These are phyloP conservation scores for Nothoprocta pentlandii DNA, from an alignment of 2,113 vertebrate genomes.

Conservation along the genomic window DNA sequence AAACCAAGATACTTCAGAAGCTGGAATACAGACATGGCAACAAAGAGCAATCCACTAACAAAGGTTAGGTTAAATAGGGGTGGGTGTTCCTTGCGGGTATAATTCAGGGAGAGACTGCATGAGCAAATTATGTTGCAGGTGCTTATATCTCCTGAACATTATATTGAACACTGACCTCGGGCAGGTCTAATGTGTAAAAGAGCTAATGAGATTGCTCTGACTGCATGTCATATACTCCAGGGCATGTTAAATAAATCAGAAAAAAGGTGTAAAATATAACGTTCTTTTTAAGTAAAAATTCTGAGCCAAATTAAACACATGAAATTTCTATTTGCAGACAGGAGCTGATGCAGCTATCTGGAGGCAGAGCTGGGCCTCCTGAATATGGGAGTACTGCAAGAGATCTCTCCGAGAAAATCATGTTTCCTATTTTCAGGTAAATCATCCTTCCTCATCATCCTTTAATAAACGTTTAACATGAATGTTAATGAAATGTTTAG, in stretches of 20 bases:
- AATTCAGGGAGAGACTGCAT: neutral
- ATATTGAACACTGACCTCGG: neutral
- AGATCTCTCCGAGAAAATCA: neutral
- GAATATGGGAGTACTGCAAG: neutral
- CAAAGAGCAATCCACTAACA: neutral
- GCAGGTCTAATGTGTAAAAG: constrained; percentile 9
- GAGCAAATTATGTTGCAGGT: neutral
- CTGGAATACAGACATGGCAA: neutral
- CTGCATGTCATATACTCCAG: neutral
- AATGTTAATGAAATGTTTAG: neutral
- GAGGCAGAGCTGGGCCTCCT: neutral
- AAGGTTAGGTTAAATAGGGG: neutral
- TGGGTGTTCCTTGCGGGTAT: fast-evolving
- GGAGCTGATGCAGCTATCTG: neutral
- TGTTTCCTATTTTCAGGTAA: fast-evolving
- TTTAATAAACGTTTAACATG: neutral
- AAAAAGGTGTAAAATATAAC: constrained; percentile 3
- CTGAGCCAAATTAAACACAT: neutral
- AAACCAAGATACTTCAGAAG: neutral
- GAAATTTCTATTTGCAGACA: neutral
- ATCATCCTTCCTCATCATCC: neutral
- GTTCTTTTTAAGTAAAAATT: neutral
- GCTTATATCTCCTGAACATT: neutral
- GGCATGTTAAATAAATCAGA: constrained; percentile 13
- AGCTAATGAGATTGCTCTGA: constrained; percentile 49